A percentile compares a stretch with the other conserved stretches of the same genome.
phyloP scores from a whole-genome alignment of 2,797 vertebrate genomes.

The Poeciliopsis gracilis region DNA sequence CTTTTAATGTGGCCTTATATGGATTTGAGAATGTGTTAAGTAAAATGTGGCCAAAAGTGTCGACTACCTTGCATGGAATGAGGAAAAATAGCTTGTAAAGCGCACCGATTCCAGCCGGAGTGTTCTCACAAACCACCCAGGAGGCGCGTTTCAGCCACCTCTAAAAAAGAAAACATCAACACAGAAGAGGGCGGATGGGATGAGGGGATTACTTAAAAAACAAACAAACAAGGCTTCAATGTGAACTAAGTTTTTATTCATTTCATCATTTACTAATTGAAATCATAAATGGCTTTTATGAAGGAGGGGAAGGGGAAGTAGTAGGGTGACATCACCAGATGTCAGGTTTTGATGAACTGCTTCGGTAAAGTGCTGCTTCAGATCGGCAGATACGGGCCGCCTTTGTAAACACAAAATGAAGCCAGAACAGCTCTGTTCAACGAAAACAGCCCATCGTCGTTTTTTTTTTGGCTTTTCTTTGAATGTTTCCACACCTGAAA shows the following conservation, averaged over 20 bases:
- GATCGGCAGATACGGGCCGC: background rate
- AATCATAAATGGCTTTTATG: background rate
- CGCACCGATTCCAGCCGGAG: background rate
- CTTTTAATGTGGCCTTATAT: constrained; percentile 1
- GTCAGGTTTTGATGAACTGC: background rate
- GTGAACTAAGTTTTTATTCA: background rate
- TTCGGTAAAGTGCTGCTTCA: background rate
- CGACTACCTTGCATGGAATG: background rate
- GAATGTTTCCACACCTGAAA: background rate
- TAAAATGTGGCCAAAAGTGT: background rate
- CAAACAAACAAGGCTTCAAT: background rate
- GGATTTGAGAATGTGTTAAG: background rate
- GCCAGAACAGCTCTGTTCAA: background rate
- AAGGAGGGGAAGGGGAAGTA: background rate
- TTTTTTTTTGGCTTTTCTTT: background rate
- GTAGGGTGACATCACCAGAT: background rate
- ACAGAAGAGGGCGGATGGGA: background rate
- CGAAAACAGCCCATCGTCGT: background rate
- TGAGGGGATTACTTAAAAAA: background rate
- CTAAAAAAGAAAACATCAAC: background rate
- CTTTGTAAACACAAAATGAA: background rate
- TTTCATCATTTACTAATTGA: background rate
- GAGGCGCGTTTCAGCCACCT: background rate
- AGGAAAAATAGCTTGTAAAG: background rate
- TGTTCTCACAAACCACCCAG: background rate